Conservation (phyloP, 2,888 invertebrate genomes). For the Ochropleura leucogaster region DNA sequence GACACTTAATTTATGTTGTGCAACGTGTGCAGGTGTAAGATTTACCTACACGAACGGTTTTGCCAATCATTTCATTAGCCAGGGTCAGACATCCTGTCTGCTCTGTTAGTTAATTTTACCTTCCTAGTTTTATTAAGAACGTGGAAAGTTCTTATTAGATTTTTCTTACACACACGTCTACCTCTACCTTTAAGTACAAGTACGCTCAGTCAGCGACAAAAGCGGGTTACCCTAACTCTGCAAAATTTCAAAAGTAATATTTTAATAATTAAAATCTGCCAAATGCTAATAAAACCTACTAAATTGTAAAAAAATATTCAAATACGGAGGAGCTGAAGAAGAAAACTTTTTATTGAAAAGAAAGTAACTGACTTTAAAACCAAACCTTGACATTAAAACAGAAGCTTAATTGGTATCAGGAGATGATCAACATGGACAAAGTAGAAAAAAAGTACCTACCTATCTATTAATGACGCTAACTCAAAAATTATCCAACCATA, state of each 20-base stretch:
- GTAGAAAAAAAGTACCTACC: background rate
- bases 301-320: background rate
- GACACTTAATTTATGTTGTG: slow-evolving; percentile 45
- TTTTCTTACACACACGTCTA: too few relatives aligned
- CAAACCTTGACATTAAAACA: background rate
- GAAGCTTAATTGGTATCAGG: background rate
- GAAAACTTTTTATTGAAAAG: background rate
- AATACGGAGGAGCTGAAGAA: background rate
- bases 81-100: slow-evolving; percentile 26
- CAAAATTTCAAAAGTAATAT: background rate
- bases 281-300: background rate
- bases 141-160: slow-evolving; percentile 4
- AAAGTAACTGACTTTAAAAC: background rate
- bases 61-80: slow-evolving; percentile 26
- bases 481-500: background rate
- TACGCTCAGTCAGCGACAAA: background rate
- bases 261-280: background rate
- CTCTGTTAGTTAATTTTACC: background rate
- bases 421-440: background rate
- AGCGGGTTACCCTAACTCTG: background rate
- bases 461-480: background rate
- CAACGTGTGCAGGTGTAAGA: slow-evolving; percentile 34
- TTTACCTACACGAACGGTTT: slow-evolving; percentile 26
- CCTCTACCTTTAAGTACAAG: background rate
- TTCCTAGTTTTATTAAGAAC: slow-evolving; percentile 4